A percentile compares a stretch with the other conserved stretches of the same genome.
Evolutionary conservation across 2,888 invertebrate species (phyloP).

Genomic region (Hololepta plana): DNA sequence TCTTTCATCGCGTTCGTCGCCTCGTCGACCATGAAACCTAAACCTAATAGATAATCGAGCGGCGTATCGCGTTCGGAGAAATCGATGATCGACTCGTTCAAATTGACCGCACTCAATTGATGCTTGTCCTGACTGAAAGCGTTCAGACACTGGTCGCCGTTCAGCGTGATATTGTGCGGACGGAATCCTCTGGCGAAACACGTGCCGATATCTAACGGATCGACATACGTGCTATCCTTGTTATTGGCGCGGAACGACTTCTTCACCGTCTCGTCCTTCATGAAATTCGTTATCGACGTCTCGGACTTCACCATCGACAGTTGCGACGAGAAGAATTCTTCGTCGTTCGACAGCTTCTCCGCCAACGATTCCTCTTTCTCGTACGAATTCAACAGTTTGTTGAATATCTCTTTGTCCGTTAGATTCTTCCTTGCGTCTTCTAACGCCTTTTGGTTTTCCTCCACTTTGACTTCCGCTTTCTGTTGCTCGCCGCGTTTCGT

Average conservation of each 20-base stretch:
- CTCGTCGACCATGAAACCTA: conserved; percentile 18
- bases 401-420: conserved; percentile 15
- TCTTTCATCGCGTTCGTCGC: conserved; percentile 17
- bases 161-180: conserved; percentile 14
- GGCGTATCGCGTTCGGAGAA: conserved; percentile 17
- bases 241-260: background rate
- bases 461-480: background rate
- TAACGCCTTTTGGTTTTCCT: conserved; percentile 1
- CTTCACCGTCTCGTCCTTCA: conserved; percentile 3
- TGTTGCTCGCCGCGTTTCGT: conserved; percentile 2
- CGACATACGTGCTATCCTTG: conserved; percentile 6
- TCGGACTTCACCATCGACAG: conserved; percentile 1
- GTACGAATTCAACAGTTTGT: conserved; percentile 13
- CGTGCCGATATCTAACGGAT: conserved; percentile 15
- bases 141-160: conserved; percentile 13
- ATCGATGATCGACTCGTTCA: conserved; percentile 13
- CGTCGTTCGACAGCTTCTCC: conserved; percentile 13
- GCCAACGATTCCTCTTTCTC: conserved; percentile 14
- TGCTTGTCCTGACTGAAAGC: conserved; percentile 13
- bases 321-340: conserved; percentile 11
- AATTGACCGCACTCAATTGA: conserved; percentile 11
- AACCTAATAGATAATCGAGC: conserved; percentile 15
- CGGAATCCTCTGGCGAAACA: conserved; percentile 16
- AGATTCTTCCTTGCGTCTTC: conserved; percentile 8
- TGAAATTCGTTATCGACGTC: too few relatives aligned